Base-by-base conservation (phyloP, 2,888 invertebrate species). In the Euphydryas editha region DNA sequence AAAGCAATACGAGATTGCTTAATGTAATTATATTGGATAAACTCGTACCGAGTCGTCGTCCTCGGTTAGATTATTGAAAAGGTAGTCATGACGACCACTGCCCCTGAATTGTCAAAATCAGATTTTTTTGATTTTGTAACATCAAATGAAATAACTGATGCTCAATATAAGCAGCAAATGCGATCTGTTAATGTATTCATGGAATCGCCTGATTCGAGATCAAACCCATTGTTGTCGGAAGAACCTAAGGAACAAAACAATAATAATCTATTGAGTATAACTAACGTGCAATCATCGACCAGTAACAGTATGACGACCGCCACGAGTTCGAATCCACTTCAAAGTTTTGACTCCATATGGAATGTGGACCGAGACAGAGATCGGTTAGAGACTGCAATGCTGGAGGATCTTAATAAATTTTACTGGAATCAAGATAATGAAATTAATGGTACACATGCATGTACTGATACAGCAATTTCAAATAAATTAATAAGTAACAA, bases 71-170 rank as follows among this genome's bases (percentile, higher is more conserved):
- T 62, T 70, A 81, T 80, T 78, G 81, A 88, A 89, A 84, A 93
- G 94, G 97, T 97, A 97, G 97, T 96, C 94, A 95, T 97, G 90
- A 96, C 96, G 90, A 96, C 97, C 94, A 94, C 96, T 85, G 96
- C 96, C 88, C 96, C 96, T 89, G 97, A 97, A 93, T 94, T 97
- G 88, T 95, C 96, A 79, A 97, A 97, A 92, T 96, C 97, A 76
- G 97, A 97, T 92, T 97, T 97, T 93, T 97, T 97, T 91, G 97
- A 97, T 91, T 97, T 97, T 90, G 97, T 97, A 71, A 96, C 96
- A 62, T 96, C 96, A 56, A 96, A 96, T 68, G 96, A 96, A 78
- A 94, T 96, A 80, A 95, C 94, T 81, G 95, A 95, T 86, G 94
- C 95, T 57, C 95, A 95, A 81, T 95, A 94, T 84, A 94, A 94